Evolutionary conservation across 2,888 invertebrate genomes (phyloP).

Genomic region (Scaptomyza cyrtandrae): DNA sequence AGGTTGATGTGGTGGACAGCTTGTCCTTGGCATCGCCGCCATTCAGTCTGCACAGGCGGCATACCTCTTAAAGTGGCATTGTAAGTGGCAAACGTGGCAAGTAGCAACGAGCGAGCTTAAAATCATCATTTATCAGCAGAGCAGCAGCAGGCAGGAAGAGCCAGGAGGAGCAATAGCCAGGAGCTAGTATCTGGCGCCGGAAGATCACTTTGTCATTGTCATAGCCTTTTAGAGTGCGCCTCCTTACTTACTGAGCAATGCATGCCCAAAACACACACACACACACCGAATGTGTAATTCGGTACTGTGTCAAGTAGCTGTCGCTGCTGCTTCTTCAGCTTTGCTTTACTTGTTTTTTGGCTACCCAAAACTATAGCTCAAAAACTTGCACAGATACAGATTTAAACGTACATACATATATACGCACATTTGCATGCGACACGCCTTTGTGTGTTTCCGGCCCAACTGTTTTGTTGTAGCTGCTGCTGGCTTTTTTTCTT

Average conservation of each 20-base stretch:
- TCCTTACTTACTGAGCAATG: slow-evolving; percentile 34
- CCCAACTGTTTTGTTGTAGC: slow-evolving; percentile 42
- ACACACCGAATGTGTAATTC: no score
- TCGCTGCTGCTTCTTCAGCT: not conserved
- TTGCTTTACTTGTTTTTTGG: slow-evolving; percentile 16
- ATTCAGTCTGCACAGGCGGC: slow-evolving; percentile 43
- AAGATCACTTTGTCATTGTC: slow-evolving; percentile 82
- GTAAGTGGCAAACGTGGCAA: slow-evolving; percentile 51
- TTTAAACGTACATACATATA: slow-evolving; percentile 8
- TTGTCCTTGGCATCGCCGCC: slow-evolving; percentile 55
- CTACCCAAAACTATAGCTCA: slow-evolving; percentile 22
- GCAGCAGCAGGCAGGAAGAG: slow-evolving; percentile 10
- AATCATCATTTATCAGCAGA: slow-evolving; percentile 71
- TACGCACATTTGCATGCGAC: slow-evolving; percentile 60
- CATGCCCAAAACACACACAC: slow-evolving; percentile 20
- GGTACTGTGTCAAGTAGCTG: slow-evolving; percentile 40
- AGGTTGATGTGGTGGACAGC: slow-evolving; percentile 15
- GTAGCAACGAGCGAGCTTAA: slow-evolving; percentile 58
- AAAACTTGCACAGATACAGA: slow-evolving; percentile 32
- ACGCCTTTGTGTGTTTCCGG: slow-evolving; percentile 50
- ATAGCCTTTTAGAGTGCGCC: slow-evolving; percentile 55
- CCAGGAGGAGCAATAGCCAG: slow-evolving; percentile 27
- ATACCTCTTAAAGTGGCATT: slow-evolving; percentile 71
- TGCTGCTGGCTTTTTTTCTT: not conserved
- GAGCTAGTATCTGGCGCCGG: slow-evolving; percentile 65